phyloP scores from a whole-genome alignment of 2,113 vertebrate species.

The Clupea harengus region DNA sequence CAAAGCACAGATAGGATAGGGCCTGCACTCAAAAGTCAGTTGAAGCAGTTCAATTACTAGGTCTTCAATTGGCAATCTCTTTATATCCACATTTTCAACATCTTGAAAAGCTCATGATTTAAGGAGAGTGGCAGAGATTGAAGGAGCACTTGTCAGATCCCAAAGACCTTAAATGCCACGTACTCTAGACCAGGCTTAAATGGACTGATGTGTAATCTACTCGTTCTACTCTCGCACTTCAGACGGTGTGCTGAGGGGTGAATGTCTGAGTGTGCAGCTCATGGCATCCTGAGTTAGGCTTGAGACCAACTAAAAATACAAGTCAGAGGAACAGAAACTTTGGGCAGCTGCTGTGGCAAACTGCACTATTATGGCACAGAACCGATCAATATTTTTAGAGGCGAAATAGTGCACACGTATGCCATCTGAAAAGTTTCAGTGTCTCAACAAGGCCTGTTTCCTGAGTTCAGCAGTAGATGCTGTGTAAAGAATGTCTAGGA shows the following conservation, averaged over 20 bases:
- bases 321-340: slow-evolving; percentile 1
- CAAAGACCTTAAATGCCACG: too few relatives aligned
- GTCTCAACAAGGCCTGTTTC: too few relatives aligned
- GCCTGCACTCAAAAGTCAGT: neutral
- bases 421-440: neutral
- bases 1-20: neutral
- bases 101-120: neutral
- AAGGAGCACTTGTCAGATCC: too few relatives aligned
- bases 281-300: neutral
- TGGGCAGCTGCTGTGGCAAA: neutral
- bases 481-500: too few relatives aligned
- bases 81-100: neutral
- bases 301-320: neutral
- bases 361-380: neutral
- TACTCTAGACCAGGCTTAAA: too few relatives aligned
- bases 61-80: neutral
- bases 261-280: neutral
- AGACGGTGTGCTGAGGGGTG: neutral
- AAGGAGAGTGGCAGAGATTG: neutral
- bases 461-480: too few relatives aligned
- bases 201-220: neutral
- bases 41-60: neutral
- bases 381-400: too few relatives aligned
- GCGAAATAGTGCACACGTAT: neutral
- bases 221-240: neutral